These are phyloP conservation scores for Actinernus sp. DNA, from an alignment of 92 coral and sea anemone genomes.

Conservation along the genomic window DNA sequence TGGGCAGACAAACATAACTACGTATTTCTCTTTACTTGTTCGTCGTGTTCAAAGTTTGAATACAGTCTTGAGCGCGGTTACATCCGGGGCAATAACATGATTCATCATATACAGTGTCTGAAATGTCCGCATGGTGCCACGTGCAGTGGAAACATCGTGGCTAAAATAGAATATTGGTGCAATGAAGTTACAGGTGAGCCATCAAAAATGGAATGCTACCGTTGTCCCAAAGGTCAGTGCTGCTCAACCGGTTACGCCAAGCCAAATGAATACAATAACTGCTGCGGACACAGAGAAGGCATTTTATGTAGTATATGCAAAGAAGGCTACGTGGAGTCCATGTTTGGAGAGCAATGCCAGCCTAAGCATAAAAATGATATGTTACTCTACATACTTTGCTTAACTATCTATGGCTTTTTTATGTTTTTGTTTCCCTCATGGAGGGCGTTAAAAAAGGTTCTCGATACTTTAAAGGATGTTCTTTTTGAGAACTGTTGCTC, in stretches of 20 bases:
- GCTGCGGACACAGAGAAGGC: not conserved
- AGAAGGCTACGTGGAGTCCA: not conserved
- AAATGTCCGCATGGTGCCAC: not conserved
- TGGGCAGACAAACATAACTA: no score
- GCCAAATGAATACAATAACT: not conserved
- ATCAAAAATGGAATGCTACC: not conserved
- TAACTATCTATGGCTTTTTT: no score
- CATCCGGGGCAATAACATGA: not conserved
- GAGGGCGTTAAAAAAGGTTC: no score
- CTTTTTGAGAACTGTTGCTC: no score
- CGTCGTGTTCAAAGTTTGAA: no score
- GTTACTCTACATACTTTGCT: no score
- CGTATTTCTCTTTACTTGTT: no score
- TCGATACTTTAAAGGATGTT: no score
- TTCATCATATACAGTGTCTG: not conserved
- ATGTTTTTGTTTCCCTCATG: no score
- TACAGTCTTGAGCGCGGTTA: not conserved
- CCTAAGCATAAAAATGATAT: no score
- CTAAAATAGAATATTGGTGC: not conserved
- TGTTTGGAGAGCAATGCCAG: not conserved
- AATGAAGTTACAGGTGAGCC: not conserved
- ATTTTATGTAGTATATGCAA: not conserved
- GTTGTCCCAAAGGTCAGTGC: not conserved
- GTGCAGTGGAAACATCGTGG: not conserved
- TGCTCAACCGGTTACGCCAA: not conserved